Evolutionary conservation across 35 echinoderm and acorn worm species (phyloP), one percentile per base, ranked within the genome.

Genomic region (Nesometra sesokonis): DNA sequence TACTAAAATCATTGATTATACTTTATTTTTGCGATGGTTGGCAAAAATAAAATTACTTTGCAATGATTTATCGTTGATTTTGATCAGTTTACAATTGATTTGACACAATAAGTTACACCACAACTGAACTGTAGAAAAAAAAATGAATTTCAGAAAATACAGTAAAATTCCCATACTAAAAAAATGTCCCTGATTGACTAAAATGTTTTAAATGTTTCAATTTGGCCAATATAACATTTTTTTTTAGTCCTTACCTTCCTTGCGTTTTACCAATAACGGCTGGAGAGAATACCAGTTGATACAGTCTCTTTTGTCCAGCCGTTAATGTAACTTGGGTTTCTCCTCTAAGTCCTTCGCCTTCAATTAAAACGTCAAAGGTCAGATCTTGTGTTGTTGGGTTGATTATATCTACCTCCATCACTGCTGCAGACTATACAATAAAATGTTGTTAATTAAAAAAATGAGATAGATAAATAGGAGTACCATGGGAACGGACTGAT

Each of bases 171-270:
- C n/a, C n/a, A n/a, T n/a, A n/a, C n/a, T n/a, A n/a, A n/a, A n/a
- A n/a, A n/a, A n/a, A n/a, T n/a, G n/a, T n/a, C n/a, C n/a, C n/a
- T n/a, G n/a, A n/a, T n/a, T n/a, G n/a, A n/a, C n/a, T n/a, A n/a
- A n/a, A n/a, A n/a, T n/a, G 5, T 11, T 31, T 79, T 79, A 33
- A 76, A 17, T 76, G n/a, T 76, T 76, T 76, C n/a, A 17, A 76
- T 17, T 13, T 13, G 57, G 57, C 13, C 13, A 33, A 33, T 27
- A 30, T 13, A 11, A 15, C 31, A 29, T 15, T n/a, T n/a, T n/a
- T n/a, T n/a, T n/a, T n/a, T n/a, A n/a, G n/a, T n/a, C 36, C 86
- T 89, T 79, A 97, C 95, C 92, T 97, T 87, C 95, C 95, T 3
- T 88, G 30, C 46, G 89, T 80, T 34, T 87, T 83, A n/a, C 91